A percentile compares a stretch with the other conserved stretches of the same genome.
phyloP scores from a whole-genome alignment of 2,888 invertebrate species.

The Deroplatys truncata region DNA sequence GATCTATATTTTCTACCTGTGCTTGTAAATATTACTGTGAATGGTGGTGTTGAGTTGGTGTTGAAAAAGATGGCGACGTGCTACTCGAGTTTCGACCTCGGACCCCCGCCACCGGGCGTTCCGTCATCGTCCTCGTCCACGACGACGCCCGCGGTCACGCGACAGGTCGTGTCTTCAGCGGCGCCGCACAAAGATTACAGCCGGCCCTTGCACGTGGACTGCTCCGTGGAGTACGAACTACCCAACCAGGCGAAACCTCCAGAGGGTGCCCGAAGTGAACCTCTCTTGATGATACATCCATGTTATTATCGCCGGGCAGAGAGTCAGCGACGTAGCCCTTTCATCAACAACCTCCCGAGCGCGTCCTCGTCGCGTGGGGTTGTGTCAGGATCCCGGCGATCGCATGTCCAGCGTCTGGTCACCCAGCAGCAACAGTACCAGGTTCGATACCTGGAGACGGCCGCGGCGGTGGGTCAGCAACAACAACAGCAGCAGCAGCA shows the following conservation, averaged over 20 bases:
- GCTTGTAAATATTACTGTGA: slow-evolving; percentile 2
- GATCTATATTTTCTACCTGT: slow-evolving; percentile 15
- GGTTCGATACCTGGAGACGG: slow-evolving; percentile 13
- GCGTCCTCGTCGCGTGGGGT: not conserved
- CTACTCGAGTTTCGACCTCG: slow-evolving; percentile 44
- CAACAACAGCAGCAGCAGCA: slow-evolving; percentile 15
- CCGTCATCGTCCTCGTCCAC: not conserved
- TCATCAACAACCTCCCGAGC: slow-evolving; percentile 68
- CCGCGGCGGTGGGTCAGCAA: slow-evolving; percentile 5
- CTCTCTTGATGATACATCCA: slow-evolving; percentile 84
- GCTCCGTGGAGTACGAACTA: slow-evolving; percentile 87
- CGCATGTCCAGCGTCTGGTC: slow-evolving; percentile 8
- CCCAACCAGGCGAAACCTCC: slow-evolving; percentile 86
- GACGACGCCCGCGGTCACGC: not conserved
- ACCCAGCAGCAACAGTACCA: slow-evolving; percentile 21
- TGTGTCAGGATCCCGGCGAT: not conserved
- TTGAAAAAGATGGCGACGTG: slow-evolving; percentile 40
- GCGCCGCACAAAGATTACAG: slow-evolving; percentile 69
- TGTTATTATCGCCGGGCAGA: slow-evolving; percentile 85
- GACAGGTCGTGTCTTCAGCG: slow-evolving; percentile 40
- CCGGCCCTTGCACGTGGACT: slow-evolving; percentile 83
- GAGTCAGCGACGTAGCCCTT: slow-evolving; percentile 74
- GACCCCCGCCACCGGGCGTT: slow-evolving; percentile 41
- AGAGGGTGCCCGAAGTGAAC: slow-evolving; percentile 76
- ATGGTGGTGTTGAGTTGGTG: slow-evolving; percentile 8